Evolutionary conservation across 1,140 invertebrate species (phyloP), one percentile per base, ranked within the genome.

Genomic region (Octopus bimaculoides): DNA sequence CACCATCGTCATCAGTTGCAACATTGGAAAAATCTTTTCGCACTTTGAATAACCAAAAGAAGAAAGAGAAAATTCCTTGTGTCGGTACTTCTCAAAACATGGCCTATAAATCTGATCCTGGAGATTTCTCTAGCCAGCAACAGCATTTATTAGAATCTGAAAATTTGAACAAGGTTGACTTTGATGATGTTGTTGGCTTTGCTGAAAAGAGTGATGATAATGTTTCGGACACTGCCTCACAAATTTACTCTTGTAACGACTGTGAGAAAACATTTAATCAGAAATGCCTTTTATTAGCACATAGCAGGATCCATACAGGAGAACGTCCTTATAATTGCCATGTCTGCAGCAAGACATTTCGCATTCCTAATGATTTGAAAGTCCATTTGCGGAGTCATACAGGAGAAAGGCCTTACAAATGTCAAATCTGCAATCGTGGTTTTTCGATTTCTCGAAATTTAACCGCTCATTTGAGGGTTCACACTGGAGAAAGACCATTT

Each of bases 361-460:
- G 5, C 17, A 6, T 52, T 52, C 79, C 74, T 7, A 78, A 78
- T 14, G 75, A 81, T 17, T 56, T 83, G n/a, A 81, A 56, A 5
- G 66, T 66, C 41, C 53, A 73, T 52, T 66, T 71, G 7, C 12
- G 56, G 54, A 54, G 56, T 53, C 82, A 84, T 66, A 83, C 82
- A 17, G 82, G 81, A 53, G 83, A 86, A 77, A 55, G 83, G 52
- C 85, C 85, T 6, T 86, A 85, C 74, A 79, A 82, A 20, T 86
- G 85, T 79, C 79, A 82, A 14, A 78, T 84, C 26, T 86, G 85
- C 55, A 78, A 76, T 41, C 82, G 84, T 55, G 69, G 80, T 54
- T 84, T 83, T 77, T 82, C 85, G 6, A 5, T 69, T 26, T 14
- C 8, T 20, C n/a, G 76, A n/a, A n/a, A 78, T 14, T 52, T 81